Percentiles rank a stretch among this genome's conserved stretches.
Conservation (phyloP, 2,888 invertebrate species). For the Lasioglossum villosulum region DNA sequence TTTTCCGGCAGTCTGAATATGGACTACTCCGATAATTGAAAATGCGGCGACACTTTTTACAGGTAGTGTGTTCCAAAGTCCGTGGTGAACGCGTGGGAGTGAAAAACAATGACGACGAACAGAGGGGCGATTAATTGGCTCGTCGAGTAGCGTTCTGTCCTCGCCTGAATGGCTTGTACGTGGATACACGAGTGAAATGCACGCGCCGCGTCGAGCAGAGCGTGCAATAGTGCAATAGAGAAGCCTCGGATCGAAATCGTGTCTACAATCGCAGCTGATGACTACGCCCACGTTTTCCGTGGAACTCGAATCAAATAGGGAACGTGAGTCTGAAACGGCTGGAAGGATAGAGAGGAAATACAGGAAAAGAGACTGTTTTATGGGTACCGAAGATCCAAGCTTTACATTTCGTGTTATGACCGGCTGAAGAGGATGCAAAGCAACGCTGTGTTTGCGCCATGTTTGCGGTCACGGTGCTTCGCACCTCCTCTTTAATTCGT, state of each 20-base stretch:
- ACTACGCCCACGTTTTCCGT: background rate
- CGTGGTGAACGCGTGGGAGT: conserved; percentile 15
- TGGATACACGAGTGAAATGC: background rate
- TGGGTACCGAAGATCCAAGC: conserved; percentile 7
- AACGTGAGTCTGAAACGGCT: background rate
- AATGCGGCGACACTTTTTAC: background rate
- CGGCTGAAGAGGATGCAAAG: background rate
- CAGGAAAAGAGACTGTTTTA: background rate
- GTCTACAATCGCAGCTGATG: conserved; percentile 3
- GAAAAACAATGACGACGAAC: conserved; percentile 30
- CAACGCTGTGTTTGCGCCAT: conserved; percentile 4
- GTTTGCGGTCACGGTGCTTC: background rate
- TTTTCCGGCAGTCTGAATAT: background rate
- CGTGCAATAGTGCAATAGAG: background rate
- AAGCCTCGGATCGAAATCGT: background rate
- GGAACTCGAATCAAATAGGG: background rate
- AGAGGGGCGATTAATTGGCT: conserved; percentile 42
- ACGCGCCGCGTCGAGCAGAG: background rate
- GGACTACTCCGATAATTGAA: background rate
- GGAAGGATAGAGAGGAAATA: background rate
- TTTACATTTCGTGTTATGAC: conserved; percentile 17
- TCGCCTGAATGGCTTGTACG: conserved; percentile 2
- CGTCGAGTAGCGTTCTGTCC: background rate
- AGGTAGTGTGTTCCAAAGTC: conserved; percentile 16
- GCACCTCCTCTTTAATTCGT: conserved; percentile 16